Conservation (phyloP, 2,888 invertebrate genomes). For the Drosophila bunnanda region DNA sequence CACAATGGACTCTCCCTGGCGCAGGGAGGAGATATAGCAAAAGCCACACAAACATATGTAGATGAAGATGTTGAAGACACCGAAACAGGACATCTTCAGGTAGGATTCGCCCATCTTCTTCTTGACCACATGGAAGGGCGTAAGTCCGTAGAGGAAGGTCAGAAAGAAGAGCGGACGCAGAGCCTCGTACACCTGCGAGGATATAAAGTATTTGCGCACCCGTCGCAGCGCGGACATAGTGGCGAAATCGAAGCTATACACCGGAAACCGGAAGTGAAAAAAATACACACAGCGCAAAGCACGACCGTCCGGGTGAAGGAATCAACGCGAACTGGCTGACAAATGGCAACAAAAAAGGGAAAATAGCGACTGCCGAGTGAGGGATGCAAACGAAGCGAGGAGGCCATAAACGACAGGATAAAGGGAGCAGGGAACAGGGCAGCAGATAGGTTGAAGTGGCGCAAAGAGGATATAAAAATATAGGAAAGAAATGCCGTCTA, state of each 20-base stretch:
- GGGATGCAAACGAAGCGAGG: conserved; percentile 32
- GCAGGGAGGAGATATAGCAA: conserved; percentile 70
- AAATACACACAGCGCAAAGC: conserved; percentile 15
- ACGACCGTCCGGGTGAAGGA: conserved; percentile 55
- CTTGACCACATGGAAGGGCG: conserved; percentile 80
- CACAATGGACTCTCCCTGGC: conserved; percentile 80
- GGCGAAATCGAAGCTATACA: conserved; percentile 9
- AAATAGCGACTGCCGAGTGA: conserved; percentile 36
- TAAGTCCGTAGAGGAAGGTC: conserved; percentile 81
- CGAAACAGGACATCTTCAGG: conserved; percentile 71
- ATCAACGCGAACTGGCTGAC: conserved; percentile 58
- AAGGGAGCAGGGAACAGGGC: neutral
- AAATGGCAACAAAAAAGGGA: conserved; percentile 38
- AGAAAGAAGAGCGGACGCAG: conserved; percentile 80
- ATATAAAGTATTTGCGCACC: conserved; percentile 80
- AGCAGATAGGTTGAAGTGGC: neutral
- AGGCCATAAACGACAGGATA: conserved; percentile 15
- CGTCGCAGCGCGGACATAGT: conserved; percentile 62
- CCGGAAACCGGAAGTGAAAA: conserved; percentile 36
- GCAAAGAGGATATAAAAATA: conserved; percentile 8
- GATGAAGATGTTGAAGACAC: conserved; percentile 70
- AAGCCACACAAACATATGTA: conserved; percentile 69
- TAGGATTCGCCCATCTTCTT: conserved; percentile 74
- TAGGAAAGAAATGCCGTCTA: conserved; percentile 24
- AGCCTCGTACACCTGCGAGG: conserved; percentile 82